phyloP scores from a whole-genome alignment of 2,113 vertebrate species.

The Paracanthobrama guichenoti region DNA sequence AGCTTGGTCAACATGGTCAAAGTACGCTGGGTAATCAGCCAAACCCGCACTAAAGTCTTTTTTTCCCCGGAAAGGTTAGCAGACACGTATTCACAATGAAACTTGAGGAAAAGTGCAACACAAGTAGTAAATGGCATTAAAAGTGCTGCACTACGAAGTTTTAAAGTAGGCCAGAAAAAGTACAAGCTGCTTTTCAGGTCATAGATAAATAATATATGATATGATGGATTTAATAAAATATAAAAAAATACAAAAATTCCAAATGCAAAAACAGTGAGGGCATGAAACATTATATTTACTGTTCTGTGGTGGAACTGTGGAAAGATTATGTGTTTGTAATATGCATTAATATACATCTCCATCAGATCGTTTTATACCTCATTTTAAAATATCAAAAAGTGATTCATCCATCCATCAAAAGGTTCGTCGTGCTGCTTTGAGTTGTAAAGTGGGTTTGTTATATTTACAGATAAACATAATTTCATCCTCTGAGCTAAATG shows the following conservation, averaged over 20 bases:
- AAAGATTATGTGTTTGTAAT: not conserved
- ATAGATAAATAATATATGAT: conserved; percentile 5
- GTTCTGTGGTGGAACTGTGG: not conserved
- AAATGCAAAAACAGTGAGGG: not conserved
- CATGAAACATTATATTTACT: not conserved
- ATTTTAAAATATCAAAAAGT: conserved; percentile 12
- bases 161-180: conserved; percentile 7
- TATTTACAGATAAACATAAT: conserved; percentile 36
- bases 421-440: not conserved
- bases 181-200: not conserved
- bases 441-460: conserved; percentile 25
- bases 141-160: not conserved
- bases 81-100: not conserved
- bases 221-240: not conserved
- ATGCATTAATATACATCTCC: not conserved
- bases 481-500: conserved; percentile 20
- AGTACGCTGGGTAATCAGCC: not conserved
- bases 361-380: not conserved
- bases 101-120: not conserved
- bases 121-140: not conserved
- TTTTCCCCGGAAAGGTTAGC: not conserved
- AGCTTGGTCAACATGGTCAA: not conserved
- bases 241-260: too few species aligned
- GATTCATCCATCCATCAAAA: not conserved
- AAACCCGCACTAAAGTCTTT: not conserved